Conservation (phyloP, 2,113 vertebrate species). For the Saccopteryx bilineata region DNA sequence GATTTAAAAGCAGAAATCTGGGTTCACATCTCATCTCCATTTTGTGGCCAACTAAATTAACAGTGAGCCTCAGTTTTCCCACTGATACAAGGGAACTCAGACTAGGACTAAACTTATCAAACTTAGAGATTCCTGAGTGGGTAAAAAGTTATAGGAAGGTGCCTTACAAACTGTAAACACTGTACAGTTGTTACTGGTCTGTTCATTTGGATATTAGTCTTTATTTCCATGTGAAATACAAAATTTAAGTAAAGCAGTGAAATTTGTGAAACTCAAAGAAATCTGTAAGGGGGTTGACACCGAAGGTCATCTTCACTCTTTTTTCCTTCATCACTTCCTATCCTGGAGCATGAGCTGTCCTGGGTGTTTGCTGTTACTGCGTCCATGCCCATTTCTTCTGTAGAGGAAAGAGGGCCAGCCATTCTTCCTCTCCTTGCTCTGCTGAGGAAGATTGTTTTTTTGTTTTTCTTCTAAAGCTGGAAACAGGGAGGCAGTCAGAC, state of each 20-base stretch:
- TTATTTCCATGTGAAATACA: neutral
- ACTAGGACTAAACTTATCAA: neutral
- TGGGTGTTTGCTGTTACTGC: neutral
- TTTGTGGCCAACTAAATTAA: neutral
- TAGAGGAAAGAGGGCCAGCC: neutral
- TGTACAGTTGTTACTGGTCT: neutral
- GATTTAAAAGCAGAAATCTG: neutral
- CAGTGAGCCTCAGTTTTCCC: neutral
- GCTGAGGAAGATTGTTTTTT: neutral
- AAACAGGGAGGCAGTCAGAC: no score
- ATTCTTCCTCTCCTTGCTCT: neutral
- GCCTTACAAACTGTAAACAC: neutral
- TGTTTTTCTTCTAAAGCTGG: no score
- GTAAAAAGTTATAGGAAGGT: neutral
- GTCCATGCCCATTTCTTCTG: neutral
- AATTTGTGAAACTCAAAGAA: neutral
- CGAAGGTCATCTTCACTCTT: neutral
- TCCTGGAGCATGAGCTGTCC: rapidly evolving
- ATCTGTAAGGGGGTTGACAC: neutral
- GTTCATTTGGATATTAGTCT: neutral
- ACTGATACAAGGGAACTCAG: neutral
- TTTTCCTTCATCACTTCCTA: neutral
- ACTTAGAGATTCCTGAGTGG: neutral
- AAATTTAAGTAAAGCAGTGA: neutral
- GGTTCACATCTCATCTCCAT: neutral